Evolutionary conservation across 2,888 invertebrate species (phyloP).

Genomic region (Ditula angustiorana): DNA sequence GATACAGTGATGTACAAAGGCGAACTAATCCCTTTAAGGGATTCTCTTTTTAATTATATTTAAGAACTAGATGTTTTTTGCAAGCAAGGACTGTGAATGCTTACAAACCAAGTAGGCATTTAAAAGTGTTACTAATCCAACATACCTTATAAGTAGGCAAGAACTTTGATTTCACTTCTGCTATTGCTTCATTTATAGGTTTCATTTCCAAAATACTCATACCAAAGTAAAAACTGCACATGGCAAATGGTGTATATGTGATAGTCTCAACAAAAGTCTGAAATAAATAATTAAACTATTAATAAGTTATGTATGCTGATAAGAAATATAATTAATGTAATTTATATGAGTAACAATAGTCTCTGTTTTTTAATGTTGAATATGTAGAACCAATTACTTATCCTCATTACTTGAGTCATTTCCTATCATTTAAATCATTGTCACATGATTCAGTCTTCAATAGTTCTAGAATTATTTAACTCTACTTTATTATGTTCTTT

Average conservation of each 20-base stretch:
- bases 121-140: background rate
- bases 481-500: background rate
- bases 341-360: too few relatives aligned
- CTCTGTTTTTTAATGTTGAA: too few relatives aligned
- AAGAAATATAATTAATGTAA: conserved; percentile 1
- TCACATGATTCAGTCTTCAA: background rate
- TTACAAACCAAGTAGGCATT: background rate
- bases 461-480: background rate
- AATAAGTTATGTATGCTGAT: conserved; percentile 2
- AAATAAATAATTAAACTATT: conserved; percentile 49
- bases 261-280: conserved; percentile 91
- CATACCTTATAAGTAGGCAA: conserved; percentile 90
- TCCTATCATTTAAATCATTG: background rate
- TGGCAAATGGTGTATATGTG: conserved; percentile 91
- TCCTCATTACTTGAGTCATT: too few relatives aligned
- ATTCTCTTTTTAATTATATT: too few relatives aligned
- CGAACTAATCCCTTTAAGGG: too few relatives aligned
- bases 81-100: too few relatives aligned
- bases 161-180: conserved; percentile 90
- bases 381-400: too few relatives aligned
- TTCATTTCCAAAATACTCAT: conserved; percentile 91
- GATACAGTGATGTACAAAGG: too few relatives aligned
- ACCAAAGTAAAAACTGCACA: conserved; percentile 91
- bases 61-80: too few relatives aligned
- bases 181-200: conserved; percentile 86